Percentiles rank a stretch among this genome's conserved stretches.
phyloP scores from a whole-genome alignment of 2,888 invertebrate species.

The Lacanobia oleracea region DNA sequence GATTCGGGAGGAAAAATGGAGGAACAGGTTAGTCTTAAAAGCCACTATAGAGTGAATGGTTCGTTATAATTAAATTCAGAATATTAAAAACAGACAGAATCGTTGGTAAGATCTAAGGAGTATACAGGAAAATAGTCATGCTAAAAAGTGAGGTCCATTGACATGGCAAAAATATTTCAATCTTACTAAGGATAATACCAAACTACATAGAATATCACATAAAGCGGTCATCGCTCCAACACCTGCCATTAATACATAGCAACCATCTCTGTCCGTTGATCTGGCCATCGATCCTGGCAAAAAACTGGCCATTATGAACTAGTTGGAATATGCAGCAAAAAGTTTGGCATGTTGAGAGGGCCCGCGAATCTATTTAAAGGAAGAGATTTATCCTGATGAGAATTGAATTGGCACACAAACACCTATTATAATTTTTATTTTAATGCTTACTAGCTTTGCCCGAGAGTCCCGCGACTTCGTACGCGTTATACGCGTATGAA shows the following conservation, averaged over 20 bases:
- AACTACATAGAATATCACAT: slow-evolving; percentile 40
- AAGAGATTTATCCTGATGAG: not conserved
- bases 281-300: slow-evolving; percentile 54
- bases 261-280: slow-evolving; percentile 51
- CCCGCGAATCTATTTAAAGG: not conserved
- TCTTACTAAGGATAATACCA: slow-evolving; percentile 44
- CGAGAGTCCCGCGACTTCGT: no score
- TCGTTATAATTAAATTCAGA: no score
- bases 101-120: no score
- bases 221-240: slow-evolving; percentile 60
- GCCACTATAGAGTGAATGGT: no score
- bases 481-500: no score
- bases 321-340: slow-evolving; percentile 40
- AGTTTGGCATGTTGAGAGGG: slow-evolving; percentile 2
- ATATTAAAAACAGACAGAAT: no score
- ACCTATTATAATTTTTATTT: no score
- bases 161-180: slow-evolving; percentile 42
- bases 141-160: slow-evolving; percentile 4
- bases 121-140: not conserved
- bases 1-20: no score
- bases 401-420: not conserved
- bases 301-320: slow-evolving; percentile 51
- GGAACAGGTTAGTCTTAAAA: no score
- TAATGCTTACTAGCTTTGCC: no score
- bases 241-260: slow-evolving; percentile 55